phyloP scores from a whole-genome alignment of 1,140 invertebrate genomes.

The Orchesella cincta region DNA sequence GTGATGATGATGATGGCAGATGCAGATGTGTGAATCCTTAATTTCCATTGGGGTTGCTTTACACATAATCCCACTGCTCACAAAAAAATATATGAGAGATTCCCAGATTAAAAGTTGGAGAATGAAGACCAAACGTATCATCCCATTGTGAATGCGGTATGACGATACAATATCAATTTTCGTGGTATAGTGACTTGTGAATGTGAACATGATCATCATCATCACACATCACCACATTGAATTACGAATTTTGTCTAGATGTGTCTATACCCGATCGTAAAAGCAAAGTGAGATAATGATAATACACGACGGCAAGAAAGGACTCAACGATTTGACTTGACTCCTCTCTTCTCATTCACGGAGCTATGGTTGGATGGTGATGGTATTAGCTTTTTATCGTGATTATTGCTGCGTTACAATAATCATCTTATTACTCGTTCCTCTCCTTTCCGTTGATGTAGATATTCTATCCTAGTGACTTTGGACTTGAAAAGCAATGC shows the following conservation, averaged over 20 bases:
- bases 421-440: too few relatives aligned
- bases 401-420: too few relatives aligned
- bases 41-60: not conserved
- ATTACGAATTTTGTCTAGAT: not conserved
- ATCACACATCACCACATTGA: not conserved
- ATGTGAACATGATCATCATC: conserved; percentile 9
- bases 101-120: conserved; percentile 15
- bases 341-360: too few relatives aligned
- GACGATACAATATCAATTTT: conserved; percentile 3
- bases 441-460: too few relatives aligned
- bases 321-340: too few relatives aligned
- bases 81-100: conserved; percentile 5
- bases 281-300: not conserved
- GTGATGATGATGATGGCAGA: conserved; percentile 11
- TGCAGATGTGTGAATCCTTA: conserved; percentile 7
- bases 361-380: conserved; percentile 23
- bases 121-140: conserved; percentile 2
- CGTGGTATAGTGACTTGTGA: not conserved
- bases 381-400: conserved; percentile 23
- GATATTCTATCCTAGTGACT: too few relatives aligned
- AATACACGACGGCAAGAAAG: too few relatives aligned
- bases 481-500: too few relatives aligned
- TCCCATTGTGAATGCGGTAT: conserved; percentile 9
- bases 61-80: not conserved
- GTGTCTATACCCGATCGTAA: not conserved